Conservation (phyloP, 2,888 invertebrate genomes). For the Tipula confusa region DNA sequence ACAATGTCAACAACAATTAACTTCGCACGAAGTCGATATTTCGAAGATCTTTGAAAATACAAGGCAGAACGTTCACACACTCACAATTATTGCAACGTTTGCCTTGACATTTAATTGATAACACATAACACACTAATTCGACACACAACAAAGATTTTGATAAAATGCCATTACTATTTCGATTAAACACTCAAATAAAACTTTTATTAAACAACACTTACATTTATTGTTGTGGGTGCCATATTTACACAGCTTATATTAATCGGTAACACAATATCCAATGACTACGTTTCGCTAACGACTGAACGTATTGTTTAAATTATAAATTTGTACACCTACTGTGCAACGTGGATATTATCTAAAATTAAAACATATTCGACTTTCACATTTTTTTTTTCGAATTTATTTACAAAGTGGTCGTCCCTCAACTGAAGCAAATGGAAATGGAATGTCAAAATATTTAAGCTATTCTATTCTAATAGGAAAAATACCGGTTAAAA, state of each 20-base stretch:
- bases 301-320: not conserved
- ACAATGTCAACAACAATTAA: not conserved
- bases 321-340: not conserved
- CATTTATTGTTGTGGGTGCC: not conserved
- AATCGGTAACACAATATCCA: not conserved
- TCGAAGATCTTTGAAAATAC: not conserved
- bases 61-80: too few species aligned
- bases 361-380: not conserved
- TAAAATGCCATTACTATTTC: not conserved
- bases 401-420: not conserved
- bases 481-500: not conserved
- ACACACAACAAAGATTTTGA: not conserved
- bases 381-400: not conserved
- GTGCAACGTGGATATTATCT: not conserved
- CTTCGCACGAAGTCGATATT: not conserved
- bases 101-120: not conserved
- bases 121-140: not conserved
- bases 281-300: not conserved
- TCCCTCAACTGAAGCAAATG: not conserved
- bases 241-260: not conserved
- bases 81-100: not conserved
- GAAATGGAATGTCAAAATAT: not conserved
- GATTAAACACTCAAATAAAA: not conserved
- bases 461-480: not conserved
- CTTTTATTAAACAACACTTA: not conserved